Evolutionary conservation across 2,888 invertebrate species (phyloP).

Genomic region (Achlya flavicornis): DNA sequence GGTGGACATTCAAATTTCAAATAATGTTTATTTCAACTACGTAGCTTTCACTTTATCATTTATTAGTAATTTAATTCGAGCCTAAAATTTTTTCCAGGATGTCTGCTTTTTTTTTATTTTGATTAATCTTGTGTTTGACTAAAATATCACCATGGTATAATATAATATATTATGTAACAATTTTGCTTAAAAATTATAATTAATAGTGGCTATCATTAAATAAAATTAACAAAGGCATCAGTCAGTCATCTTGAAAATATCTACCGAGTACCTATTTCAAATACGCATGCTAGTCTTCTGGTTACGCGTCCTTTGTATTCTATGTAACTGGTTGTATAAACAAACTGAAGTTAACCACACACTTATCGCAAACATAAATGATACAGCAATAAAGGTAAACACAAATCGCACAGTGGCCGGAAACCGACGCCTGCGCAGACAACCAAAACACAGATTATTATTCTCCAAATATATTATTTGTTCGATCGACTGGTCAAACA

Average conservation of each 20-base stretch:
- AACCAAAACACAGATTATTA: slow-evolving; percentile 31
- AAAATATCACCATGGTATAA: no score
- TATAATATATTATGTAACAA: no score
- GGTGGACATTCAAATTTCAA: background rate
- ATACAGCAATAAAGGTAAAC: slow-evolving; percentile 24
- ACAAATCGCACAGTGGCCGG: slow-evolving; percentile 37
- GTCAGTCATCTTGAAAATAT: background rate
- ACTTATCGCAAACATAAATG: slow-evolving; percentile 31
- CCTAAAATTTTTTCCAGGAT: no score
- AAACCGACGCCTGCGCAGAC: slow-evolving; percentile 33
- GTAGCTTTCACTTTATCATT: background rate
- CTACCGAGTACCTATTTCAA: background rate
- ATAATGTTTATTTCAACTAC: background rate
- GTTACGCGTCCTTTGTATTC: background rate
- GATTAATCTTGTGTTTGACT: no score
- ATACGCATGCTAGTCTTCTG: background rate
- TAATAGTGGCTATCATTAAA: background rate
- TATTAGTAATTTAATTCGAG: no score
- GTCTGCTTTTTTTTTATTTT: no score
- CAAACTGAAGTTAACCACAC: slow-evolving; percentile 9
- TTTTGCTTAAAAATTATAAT: no score
- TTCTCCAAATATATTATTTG: slow-evolving; percentile 22
- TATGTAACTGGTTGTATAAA: background rate
- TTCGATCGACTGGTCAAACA: slow-evolving; percentile 21
- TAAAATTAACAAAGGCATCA: background rate